These are phyloP conservation scores for Sinocyclocheilus rhinocerous DNA, from an alignment of 2,113 vertebrate species.

Conservation along the genomic window DNA sequence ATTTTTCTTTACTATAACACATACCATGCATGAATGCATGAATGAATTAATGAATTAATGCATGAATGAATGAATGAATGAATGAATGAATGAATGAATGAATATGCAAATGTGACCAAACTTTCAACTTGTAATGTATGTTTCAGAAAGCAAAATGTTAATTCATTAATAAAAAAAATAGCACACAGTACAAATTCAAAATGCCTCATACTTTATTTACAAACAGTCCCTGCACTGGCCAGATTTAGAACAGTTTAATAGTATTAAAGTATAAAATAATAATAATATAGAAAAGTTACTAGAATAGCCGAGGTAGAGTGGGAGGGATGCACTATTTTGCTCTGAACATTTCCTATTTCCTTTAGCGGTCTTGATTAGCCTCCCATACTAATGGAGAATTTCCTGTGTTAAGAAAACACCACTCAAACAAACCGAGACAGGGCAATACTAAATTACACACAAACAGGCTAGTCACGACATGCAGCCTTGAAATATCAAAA, in stretches of 20 bases:
- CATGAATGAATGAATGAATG: not conserved
- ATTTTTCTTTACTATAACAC: no score
- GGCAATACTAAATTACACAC: slow-evolving; percentile 64
- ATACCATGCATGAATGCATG: not conserved
- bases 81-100: not conserved
- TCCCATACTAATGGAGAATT: slow-evolving; percentile 71
- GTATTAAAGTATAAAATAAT: not conserved
- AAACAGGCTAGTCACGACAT: slow-evolving; percentile 59
- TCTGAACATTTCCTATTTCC: slow-evolving; percentile 60
- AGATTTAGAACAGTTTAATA: not conserved
- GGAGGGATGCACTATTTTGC: slow-evolving; percentile 57
- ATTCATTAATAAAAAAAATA: not conserved
- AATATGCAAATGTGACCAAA: not conserved
- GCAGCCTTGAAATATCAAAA: slow-evolving; percentile 24
- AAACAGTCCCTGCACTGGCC: not conserved
- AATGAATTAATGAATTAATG: not conserved
- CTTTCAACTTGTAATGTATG: not conserved
- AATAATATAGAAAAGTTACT: slow-evolving; percentile 8
- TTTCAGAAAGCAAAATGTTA: not conserved
- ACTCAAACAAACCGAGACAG: slow-evolving; percentile 60
- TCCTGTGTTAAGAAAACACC: slow-evolving; percentile 68
- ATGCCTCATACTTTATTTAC: not conserved
- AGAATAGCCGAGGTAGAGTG: slow-evolving; percentile 11
- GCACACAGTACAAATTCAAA: not conserved
- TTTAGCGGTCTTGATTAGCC: slow-evolving; percentile 66